phyloP scores from a whole-genome alignment of 2,797 vertebrate genomes.

The Halcyon chelicuti region DNA sequence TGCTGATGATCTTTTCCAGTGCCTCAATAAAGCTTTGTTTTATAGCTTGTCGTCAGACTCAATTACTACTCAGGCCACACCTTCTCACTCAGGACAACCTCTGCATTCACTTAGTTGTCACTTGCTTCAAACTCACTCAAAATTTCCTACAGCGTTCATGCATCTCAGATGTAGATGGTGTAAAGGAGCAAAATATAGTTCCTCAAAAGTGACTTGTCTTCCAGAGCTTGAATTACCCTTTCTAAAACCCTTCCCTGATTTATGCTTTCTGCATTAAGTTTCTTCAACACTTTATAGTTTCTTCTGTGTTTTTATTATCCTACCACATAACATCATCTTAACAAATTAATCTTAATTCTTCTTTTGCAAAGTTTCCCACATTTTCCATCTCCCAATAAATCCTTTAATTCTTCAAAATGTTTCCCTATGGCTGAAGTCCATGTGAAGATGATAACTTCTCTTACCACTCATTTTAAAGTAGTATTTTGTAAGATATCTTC shows the following conservation, averaged over 20 bases:
- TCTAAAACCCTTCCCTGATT: background rate
- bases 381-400: background rate
- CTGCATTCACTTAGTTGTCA: background rate
- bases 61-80: background rate
- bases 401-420: background rate
- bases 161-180: background rate
- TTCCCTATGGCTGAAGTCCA: fast-evolving
- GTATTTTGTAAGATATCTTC: background rate
- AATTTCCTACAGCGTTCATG: background rate
- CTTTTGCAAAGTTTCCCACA: background rate
- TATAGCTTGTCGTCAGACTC: fast-evolving
- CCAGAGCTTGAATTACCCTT: background rate
- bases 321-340: background rate
- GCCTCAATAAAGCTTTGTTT: background rate
- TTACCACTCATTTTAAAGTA: background rate
- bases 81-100: fast-evolving
- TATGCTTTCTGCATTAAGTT: background rate
- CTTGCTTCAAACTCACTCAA: background rate
- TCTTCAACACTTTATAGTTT: background rate
- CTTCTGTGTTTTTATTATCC: background rate
- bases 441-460: background rate
- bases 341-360: background rate
- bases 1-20: background rate
- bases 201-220: background rate
- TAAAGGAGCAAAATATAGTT: background rate